Conservation (phyloP, 2,797 vertebrate species). For the Myiotriccus ornatus region DNA sequence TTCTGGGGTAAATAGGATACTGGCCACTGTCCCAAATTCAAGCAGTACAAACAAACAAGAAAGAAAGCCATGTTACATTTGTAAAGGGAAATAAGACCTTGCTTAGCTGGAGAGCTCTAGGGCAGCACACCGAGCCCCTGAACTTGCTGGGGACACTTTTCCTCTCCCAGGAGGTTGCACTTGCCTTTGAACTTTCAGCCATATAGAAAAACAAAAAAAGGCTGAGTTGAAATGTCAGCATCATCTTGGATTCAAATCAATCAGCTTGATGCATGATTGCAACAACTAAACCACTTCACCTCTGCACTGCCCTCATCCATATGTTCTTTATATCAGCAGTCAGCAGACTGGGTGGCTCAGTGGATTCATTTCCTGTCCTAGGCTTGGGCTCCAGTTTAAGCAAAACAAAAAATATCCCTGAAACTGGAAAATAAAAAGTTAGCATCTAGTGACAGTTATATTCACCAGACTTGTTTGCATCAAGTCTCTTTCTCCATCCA, state of each 20-base stretch:
- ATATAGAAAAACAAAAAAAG: conserved; percentile 44
- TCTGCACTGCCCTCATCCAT: conserved; percentile 61
- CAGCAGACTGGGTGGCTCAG: conserved; percentile 64
- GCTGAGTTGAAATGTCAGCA: conserved; percentile 56
- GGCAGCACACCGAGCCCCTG: conserved; percentile 32
- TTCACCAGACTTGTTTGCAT: conserved; percentile 7
- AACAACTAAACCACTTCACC: conserved; percentile 61
- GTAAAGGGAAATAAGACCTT: conserved; percentile 18
- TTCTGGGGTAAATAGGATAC: not conserved
- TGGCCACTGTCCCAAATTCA: conserved; percentile 37
- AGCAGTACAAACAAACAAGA: conserved; percentile 29
- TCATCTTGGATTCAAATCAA: conserved; percentile 72
- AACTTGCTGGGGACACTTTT: conserved; percentile 36
- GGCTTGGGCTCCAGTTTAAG: conserved; percentile 53
- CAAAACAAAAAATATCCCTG: not conserved
- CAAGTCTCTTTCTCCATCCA: not conserved
- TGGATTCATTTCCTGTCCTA: conserved; percentile 72
- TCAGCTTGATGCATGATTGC: conserved; percentile 67
- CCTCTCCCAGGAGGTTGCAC: conserved; percentile 39
- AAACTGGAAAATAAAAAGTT: conserved; percentile 52
- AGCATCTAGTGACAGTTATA: conserved; percentile 41
- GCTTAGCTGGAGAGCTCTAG: conserved; percentile 8
- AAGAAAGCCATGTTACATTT: not conserved
- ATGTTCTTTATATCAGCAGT: conserved; percentile 70
- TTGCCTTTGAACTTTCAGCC: conserved; percentile 73